phyloP scores from a whole-genome alignment of 2,797 vertebrate species.

The Selene dorsalis region DNA sequence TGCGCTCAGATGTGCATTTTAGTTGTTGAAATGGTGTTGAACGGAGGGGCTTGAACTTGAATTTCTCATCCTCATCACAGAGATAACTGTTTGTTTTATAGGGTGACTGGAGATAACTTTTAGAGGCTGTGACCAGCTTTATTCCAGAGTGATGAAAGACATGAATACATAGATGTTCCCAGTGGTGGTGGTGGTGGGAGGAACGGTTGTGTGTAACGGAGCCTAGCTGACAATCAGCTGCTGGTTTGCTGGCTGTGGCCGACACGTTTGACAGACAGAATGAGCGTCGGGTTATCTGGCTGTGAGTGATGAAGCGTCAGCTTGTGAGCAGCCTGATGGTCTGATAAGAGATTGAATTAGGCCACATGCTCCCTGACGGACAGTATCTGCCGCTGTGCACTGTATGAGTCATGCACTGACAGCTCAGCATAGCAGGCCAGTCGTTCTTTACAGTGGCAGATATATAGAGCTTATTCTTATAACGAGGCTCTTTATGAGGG shows the following conservation, averaged over 20 bases:
- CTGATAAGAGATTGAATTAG: constrained; percentile 78
- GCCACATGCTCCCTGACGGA: constrained; percentile 53
- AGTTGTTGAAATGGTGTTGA: neutral
- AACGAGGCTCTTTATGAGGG: neutral
- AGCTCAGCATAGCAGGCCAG: constrained; percentile 8
- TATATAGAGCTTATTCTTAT: neutral
- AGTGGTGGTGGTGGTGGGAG: constrained; percentile 5
- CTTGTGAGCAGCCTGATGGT: constrained; percentile 52
- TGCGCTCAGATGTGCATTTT: neutral
- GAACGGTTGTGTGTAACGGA: constrained; percentile 29
- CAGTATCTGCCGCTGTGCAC: constrained; percentile 22
- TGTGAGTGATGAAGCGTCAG: constrained; percentile 72
- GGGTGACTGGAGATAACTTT: neutral
- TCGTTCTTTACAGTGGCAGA: constrained; percentile 8
- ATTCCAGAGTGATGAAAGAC: constrained; percentile 10
- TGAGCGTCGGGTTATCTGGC: constrained; percentile 61
- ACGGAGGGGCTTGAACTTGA: neutral
- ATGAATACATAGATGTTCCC: neutral
- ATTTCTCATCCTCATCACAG: neutral
- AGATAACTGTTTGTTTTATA: neutral
- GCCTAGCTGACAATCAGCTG: constrained; percentile 48
- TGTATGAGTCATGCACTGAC: constrained; percentile 3
- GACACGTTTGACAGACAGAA: constrained; percentile 68
- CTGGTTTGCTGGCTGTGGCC: constrained; percentile 41
- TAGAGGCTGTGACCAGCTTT: neutral